Evolutionary conservation across 2,888 invertebrate species (phyloP), one percentile per base, ranked within the genome.

Genomic region (Daptonema setosum): DNA sequence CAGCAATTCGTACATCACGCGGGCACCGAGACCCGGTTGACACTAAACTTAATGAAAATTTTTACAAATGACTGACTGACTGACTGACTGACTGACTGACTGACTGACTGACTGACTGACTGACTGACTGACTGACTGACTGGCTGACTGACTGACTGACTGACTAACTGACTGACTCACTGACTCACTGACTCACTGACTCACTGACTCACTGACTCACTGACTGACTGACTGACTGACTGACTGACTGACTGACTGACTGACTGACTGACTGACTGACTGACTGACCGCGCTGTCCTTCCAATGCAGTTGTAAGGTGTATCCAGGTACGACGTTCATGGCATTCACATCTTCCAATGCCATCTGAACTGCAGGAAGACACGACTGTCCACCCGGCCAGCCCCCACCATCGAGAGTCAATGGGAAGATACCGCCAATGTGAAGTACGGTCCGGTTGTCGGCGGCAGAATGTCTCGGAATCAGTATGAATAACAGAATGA

Each of bases 381-480:
- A 97, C 14, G 93, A 93, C 56, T 67, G 62, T 0, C 73, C 72
- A 1, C 72, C 72, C 0, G 71, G 69, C 73, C 72, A 73, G 51
- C 69, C 68, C 0, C 72, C 52, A 20, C 25, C 47, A 2, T 50
- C 48, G 2, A 86, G 83, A 57, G 80, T 83, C 77, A 95, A 93
- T 45, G 97, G 95, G 74, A 97, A 97, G 69, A 95, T 91, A 56
- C 90, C 95, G 56, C 93, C 97, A 72, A 93, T 87, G 74, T 91
- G 87, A 66, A 91, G 63, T 30, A 47, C 14, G 11, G 20, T 20
- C 41, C 41, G 11, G 20, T 41, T 41, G 20, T 41, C 41, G 41
- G 41, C 41, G n/a, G n/a, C n/a, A n/a, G n/a, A n/a, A n/a, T n/a
- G n/a, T n/a, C n/a, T n/a, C n/a, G n/a, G n/a, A n/a, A n/a, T n/a